A percentile compares a stretch with the other conserved stretches of the same genome.
Evolutionary conservation across 1,140 invertebrate species (phyloP).

Genomic region (Drosophila guanche): DNA sequence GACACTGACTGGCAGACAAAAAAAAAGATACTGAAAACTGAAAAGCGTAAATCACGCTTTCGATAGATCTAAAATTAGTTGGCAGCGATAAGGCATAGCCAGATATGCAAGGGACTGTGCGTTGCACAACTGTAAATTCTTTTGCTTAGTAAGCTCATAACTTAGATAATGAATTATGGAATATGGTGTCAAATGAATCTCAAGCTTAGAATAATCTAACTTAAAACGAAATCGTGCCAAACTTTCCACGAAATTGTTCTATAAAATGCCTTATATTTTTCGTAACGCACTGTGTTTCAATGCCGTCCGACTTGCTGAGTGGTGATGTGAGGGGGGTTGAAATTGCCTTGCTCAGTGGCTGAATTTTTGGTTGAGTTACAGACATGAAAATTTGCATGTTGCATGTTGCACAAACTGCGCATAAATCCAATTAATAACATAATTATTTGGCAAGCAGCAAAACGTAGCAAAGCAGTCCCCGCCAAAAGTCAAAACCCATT

Average conservation of each 20-base stretch:
- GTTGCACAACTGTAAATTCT: slow-evolving; percentile 2
- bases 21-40: slow-evolving; percentile 37
- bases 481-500: slow-evolving; percentile 49
- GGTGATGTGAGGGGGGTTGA: too few relatives aligned
- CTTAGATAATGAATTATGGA: too few relatives aligned
- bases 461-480: slow-evolving; percentile 22
- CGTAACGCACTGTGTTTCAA: too few relatives aligned
- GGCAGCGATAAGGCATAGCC: slow-evolving; percentile 50
- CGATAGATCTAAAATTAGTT: slow-evolving; percentile 77
- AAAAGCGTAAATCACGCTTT: slow-evolving; percentile 80
- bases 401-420: slow-evolving; percentile 67
- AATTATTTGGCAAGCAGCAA: slow-evolving; percentile 64
- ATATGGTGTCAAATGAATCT: too few relatives aligned
- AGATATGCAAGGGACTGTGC: slow-evolving; percentile 25
- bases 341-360: too few relatives aligned
- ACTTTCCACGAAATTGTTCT: too few relatives aligned
- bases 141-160: too few relatives aligned
- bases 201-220: too few relatives aligned
- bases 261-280: too few relatives aligned
- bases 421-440: slow-evolving; percentile 81
- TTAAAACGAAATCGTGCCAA: too few relatives aligned
- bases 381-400: slow-evolving; percentile 59
- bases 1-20: slow-evolving; percentile 23
- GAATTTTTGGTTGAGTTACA: slow-evolving; percentile 6
- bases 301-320: too few relatives aligned